These are phyloP conservation scores for Rotaria macrura DNA, from an alignment of 2,888 invertebrate species.

Conservation along the genomic window DNA sequence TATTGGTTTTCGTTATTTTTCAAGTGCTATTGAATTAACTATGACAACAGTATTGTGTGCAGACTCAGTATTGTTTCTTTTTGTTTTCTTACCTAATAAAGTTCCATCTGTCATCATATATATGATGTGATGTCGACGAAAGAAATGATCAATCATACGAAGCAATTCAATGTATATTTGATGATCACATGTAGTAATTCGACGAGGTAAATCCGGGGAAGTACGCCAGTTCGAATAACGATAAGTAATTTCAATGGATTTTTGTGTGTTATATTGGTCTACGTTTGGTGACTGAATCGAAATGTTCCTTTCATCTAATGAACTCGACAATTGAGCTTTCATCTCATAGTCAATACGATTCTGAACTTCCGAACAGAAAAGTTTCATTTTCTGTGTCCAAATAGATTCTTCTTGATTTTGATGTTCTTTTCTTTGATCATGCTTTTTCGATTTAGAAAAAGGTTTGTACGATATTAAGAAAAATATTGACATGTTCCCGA, in stretches of 20 bases:
- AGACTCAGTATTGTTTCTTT: too few species aligned
- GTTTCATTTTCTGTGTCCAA: not conserved
- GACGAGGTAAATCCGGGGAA: not conserved
- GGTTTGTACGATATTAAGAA: not conserved
- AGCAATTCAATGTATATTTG: not conserved
- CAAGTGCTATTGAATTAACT: too few species aligned
- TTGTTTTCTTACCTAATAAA: not conserved
- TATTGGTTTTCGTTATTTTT: too few species aligned
- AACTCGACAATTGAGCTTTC: not conserved
- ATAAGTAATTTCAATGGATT: not conserved
- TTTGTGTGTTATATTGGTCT: not conserved
- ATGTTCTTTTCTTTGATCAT: not conserved
- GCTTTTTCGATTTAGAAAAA: not conserved
- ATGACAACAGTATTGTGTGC: too few species aligned
- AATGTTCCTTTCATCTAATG: not conserved
- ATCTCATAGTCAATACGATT: not conserved
- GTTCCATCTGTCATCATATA: not conserved
- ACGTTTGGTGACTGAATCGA: not conserved
- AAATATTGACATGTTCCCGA: not conserved
- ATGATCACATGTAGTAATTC: not conserved
- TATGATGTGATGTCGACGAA: not conserved
- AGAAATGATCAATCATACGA: not conserved
- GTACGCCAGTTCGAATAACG: not conserved
- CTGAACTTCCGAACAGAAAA: not conserved
- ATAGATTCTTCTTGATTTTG: not conserved